Evolutionary conservation across 2,888 invertebrate species (phyloP), one percentile per base, ranked within the genome.

Genomic region (Oligia latruncula): DNA sequence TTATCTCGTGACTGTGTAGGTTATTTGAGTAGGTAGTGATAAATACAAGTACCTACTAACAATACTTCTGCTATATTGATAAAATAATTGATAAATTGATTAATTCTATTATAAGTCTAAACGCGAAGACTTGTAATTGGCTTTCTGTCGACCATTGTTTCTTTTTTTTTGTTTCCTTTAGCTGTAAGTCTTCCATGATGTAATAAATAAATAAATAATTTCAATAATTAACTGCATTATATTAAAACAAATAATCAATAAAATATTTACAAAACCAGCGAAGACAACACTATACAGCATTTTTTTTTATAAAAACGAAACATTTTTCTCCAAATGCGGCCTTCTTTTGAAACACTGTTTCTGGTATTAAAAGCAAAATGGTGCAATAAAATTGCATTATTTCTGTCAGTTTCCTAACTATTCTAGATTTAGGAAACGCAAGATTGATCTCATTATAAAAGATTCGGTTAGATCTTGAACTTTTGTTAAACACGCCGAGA

Each of bases 341-440:
- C 29, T 55, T 62, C 11, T 73, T 79, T 74, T 20, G 23, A n/a
- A 40, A 55, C 55, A 78, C 65, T 29, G 49, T 58, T 79, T 43
- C 58, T 67, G 43, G n/a, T 68, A 49, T 74, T 35, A 49, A 49
- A 13, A 20, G 55, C 23, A 71, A 80, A 73, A 40, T 3, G 17
- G 8, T 77, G 60, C 49, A 75, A 75, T 67, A 43, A 66, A 84
- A 17, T 29, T 43, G 8, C 0, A 35, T 4, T 29, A 13, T 29
- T 35, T 35, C 13, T 46, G 43, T 43, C 52, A 46, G 35, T 68
- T 68, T 55, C 64, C 1, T 46, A 43, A 52, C 49, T 68, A 46
- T 40, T 76, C 20, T 55, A 73, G 35, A 68, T 64, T 13, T 23
- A 40, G 49, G 72, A 68, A n/a, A 81, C 60, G 71, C 81, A 62